Conservation (phyloP, 2,113 vertebrate species). For the Aythya baeri region DNA sequence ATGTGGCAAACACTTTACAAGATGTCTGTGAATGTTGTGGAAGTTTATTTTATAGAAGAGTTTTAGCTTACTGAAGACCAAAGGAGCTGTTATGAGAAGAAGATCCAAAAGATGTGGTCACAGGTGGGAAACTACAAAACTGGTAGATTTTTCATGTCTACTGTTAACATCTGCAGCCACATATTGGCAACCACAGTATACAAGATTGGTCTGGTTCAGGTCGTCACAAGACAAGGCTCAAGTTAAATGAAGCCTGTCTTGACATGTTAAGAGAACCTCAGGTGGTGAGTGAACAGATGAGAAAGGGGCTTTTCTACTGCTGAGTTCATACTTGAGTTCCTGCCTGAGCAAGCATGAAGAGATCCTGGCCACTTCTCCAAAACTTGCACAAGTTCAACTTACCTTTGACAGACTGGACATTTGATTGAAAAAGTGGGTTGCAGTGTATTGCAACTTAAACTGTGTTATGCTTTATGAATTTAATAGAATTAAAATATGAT, state of each 20-base stretch:
- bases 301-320: neutral
- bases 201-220: neutral
- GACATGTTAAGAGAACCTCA: neutral
- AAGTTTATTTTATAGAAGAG: neutral
- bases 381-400: neutral
- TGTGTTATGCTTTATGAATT: neutral
- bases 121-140: neutral
- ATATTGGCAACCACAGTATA: neutral
- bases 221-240: accelerated
- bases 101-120: neutral
- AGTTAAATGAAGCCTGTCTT: neutral
- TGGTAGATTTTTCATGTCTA: neutral
- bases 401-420: neutral
- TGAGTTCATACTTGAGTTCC: neutral
- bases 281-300: neutral
- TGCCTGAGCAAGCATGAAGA: neutral
- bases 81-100: neutral
- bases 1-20: neutral
- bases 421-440: neutral
- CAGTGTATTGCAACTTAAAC: neutral
- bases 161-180: neutral
- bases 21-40: neutral
- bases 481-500: neutral
- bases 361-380: neutral
- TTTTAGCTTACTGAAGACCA: neutral